These are phyloP conservation scores for Horisme vitalbata DNA, from an alignment of 2,888 invertebrate species.

Conservation along the genomic window DNA sequence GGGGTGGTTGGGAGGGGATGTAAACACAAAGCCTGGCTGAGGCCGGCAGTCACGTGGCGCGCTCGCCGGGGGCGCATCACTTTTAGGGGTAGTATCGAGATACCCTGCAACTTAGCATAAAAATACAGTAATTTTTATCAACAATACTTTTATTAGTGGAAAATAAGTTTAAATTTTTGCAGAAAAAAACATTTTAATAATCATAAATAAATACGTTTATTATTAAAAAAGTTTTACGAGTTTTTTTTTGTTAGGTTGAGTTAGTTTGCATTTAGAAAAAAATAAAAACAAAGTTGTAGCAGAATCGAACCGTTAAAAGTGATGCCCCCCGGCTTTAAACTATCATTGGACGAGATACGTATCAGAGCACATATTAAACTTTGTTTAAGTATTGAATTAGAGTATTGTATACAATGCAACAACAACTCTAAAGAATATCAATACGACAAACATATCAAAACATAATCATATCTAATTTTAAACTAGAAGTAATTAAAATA, in stretches of 20 bases:
- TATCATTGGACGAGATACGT: slow-evolving; percentile 36
- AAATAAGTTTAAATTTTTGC: too few relatives aligned
- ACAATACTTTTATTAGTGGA: background rate
- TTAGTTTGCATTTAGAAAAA: background rate
- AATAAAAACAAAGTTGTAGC: slow-evolving; percentile 3
- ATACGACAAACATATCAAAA: slow-evolving; percentile 77
- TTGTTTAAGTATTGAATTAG: slow-evolving; percentile 67
- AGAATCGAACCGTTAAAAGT: slow-evolving; percentile 58
- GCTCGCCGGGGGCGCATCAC: slow-evolving; percentile 81
- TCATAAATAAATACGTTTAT: too few relatives aligned
- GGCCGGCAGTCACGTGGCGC: slow-evolving; percentile 81
- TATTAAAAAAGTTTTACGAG: too few relatives aligned
- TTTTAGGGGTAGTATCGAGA: slow-evolving; percentile 63
- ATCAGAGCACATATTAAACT: slow-evolving; percentile 45
- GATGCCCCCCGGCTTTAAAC: slow-evolving; percentile 62
- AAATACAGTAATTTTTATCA: slow-evolving; percentile 16
- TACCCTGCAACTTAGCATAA: slow-evolving; percentile 32
- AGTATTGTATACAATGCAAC: slow-evolving; percentile 72
- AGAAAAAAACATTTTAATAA: too few relatives aligned
- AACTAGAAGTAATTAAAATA: slow-evolving; percentile 16
- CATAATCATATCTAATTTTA: slow-evolving; percentile 54
- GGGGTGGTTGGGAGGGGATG: slow-evolving; percentile 51
- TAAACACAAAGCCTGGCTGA: slow-evolving; percentile 74
- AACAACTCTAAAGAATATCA: slow-evolving; percentile 81
- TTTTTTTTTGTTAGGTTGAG: too few relatives aligned